phyloP scores from a whole-genome alignment of 2,797 vertebrate genomes.

The Rhynchonycteris naso region DNA sequence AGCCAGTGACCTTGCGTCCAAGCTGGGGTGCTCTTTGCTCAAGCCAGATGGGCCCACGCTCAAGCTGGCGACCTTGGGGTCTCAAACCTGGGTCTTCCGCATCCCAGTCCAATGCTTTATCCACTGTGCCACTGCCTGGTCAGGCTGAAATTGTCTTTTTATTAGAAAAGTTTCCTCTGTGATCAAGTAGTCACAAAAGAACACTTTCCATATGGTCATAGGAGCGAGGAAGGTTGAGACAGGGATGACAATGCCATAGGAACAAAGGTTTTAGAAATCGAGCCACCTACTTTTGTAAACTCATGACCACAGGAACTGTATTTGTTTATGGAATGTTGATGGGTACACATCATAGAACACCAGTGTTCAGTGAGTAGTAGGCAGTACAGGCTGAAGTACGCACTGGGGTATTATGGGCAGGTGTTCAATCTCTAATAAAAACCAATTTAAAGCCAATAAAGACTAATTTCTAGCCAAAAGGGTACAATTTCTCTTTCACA shows the following conservation, averaged over 20 bases:
- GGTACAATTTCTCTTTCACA: not conserved
- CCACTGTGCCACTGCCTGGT: too few species aligned
- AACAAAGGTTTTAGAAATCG: not conserved
- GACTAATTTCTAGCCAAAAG: not conserved
- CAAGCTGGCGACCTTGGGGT: too few species aligned
- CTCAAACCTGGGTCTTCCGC: too few species aligned
- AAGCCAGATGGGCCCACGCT: too few species aligned
- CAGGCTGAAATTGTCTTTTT: not conserved
- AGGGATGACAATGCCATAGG: not conserved
- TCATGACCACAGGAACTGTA: not conserved
- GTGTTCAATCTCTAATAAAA: not conserved
- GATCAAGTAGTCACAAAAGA: not conserved
- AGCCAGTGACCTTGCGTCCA: too few species aligned
- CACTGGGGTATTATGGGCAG: not conserved
- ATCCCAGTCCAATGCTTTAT: too few species aligned
- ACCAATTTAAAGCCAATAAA: not conserved
- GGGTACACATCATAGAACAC: not conserved
- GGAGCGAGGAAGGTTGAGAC: not conserved
- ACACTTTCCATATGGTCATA: not conserved
- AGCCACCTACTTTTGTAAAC: not conserved
- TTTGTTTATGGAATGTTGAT: not conserved
- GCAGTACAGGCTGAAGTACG: not conserved
- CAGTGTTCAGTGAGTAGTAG: not conserved
- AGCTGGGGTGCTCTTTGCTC: too few species aligned
- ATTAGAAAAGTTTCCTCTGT: constrained; percentile 16